Conservation (phyloP, 92 coral and sea anemone genomes). For the Zoanthus gigantus region DNA sequence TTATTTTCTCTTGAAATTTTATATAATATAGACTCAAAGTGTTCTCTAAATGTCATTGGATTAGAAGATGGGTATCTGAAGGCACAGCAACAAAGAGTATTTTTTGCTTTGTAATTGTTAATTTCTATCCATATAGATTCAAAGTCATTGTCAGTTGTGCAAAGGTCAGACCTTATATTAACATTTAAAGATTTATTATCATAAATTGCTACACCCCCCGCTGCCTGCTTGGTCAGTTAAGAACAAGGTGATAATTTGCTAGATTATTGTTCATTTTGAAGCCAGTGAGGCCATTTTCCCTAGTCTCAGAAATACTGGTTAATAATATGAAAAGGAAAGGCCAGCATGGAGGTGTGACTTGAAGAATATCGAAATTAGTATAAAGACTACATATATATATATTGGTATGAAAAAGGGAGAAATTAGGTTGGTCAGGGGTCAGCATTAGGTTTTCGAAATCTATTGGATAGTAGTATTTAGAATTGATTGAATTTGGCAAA, state of each 20-base stretch:
- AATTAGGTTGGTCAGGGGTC: no score
- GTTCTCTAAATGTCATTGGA: no score
- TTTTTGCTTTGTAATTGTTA: not conserved
- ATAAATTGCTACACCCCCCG: constrained; percentile 55
- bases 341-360: constrained; percentile 11
- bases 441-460: no score
- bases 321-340: constrained; percentile 41
- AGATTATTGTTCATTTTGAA: constrained; percentile 41
- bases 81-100: no score
- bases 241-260: not conserved
- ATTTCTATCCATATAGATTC: constrained; percentile 49
- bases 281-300: constrained; percentile 33
- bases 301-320: constrained; percentile 24
- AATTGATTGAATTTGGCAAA: constrained; percentile 17
- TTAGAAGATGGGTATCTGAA: no score
- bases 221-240: constrained; percentile 38
- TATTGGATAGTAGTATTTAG: not conserved
- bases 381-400: constrained; percentile 3
- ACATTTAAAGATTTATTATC: constrained; percentile 24
- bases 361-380: constrained; percentile 35
- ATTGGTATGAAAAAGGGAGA: no score
- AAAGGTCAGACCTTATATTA: constrained; percentile 42
- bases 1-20: no score
- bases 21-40: no score
- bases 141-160: constrained; percentile 24